Base-by-base conservation (phyloP, 2,113 vertebrate species). In the Microcebus tavaratra region DNA sequence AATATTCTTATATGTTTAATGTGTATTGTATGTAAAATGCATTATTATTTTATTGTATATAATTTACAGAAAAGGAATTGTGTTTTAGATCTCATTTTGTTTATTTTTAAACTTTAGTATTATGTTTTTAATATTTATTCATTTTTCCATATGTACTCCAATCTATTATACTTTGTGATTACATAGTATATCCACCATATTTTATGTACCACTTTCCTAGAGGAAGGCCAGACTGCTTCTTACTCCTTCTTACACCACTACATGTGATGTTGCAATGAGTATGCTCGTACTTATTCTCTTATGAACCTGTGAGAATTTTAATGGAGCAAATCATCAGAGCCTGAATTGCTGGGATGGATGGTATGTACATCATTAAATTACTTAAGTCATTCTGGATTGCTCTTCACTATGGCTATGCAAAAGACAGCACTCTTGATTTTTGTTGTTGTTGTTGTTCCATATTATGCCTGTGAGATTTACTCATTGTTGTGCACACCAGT, bases 191-290 rank as follows among this genome's bases (percentile, higher is more conserved):
- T 25, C 45, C 2, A 25, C 55, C 18, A 3, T 55, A 39, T 70
- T 48, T 78, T 42, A 82, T 3, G 15, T 68, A 42, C 27, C 15
- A 25, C 6, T 79, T n/a, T n/a, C 11, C 34, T 72, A 39, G 27
- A 45, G 9, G 34, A 73, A 42, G 61, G 1, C 15, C 36, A 34
- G n/a, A 23, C 29, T 65, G 14, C 29, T 76, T 67, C 27, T 12
- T 48, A 29, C 2, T 57, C 42, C 15, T 53, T 36, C 27, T 48
- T 10, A 11, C 48, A 48, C 14, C 6, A n/a, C n/a, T 5, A 1
- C 1, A 4, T 10, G 0, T 55, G 42, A 48, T 76, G 3, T 2
- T n/a, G 6, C 13, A 7, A 0, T 12, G 39, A 53, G 42, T 21
- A 72, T 72, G 25, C 42, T 81, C 76, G 8, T 12, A 25, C 27